phyloP scores from a whole-genome alignment of 2,888 invertebrate species.

The Sesia bembeciformis region DNA sequence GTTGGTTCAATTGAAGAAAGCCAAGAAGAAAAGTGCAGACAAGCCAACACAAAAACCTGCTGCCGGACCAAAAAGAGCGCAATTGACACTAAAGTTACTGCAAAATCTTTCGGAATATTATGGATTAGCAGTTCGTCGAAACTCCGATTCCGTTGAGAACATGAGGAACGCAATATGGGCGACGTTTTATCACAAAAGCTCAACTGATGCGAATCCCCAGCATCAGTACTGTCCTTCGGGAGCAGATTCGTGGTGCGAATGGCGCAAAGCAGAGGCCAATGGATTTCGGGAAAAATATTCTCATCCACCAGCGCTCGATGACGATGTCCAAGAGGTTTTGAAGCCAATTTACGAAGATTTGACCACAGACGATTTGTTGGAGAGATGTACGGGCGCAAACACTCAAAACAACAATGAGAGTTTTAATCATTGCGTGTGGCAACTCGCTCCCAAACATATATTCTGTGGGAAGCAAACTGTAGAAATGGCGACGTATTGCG shows the following conservation, averaged over 20 bases:
- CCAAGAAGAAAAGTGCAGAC: no score
- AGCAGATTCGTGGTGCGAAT: conserved; percentile 5
- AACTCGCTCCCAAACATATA: conserved; percentile 2
- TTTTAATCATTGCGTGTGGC: conserved; percentile 3
- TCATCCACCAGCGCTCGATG: conserved; percentile 2
- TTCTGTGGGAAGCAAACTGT: conserved; percentile 3
- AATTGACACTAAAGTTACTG: not conserved
- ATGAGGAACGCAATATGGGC: conserved; percentile 2
- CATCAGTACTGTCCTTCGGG: conserved; percentile 2
- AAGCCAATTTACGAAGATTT: conserved; percentile 4
- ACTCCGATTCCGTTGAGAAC: conserved; percentile 2
- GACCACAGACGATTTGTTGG: conserved; percentile 2
- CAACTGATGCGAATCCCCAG: conserved; percentile 4
- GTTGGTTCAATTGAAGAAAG: not conserved
- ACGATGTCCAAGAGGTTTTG: conserved; percentile 3
- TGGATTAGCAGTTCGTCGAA: conserved; percentile 2
- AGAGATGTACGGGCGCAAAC: conserved; percentile 3
- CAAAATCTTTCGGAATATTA: conserved; percentile 1
- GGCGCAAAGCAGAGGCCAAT: no score
- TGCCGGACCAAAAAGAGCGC: not conserved
- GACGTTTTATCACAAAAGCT: conserved; percentile 1
- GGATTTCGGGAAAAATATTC: no score
- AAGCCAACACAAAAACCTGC: no score
- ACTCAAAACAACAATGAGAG: conserved; percentile 5
- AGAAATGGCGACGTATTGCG: conserved; percentile 2